A percentile compares a stretch with the other conserved stretches of the same genome.
phyloP scores from a whole-genome alignment of 2,113 vertebrate species.

The Trogon melanurus region DNA sequence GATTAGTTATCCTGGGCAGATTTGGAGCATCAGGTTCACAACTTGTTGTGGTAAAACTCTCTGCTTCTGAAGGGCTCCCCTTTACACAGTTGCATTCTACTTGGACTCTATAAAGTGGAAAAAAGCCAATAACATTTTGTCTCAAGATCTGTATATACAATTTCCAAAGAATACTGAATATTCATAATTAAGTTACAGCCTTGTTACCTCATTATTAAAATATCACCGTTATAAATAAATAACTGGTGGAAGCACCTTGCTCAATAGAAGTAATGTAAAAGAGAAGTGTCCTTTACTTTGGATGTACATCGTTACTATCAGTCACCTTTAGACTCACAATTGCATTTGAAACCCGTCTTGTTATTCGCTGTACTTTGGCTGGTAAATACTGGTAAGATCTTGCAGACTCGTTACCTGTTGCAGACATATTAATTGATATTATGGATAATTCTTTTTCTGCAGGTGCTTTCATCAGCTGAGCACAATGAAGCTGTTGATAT shows the following conservation, averaged over 20 bases:
- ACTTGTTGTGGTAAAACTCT: slow-evolving; percentile 90
- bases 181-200: background rate
- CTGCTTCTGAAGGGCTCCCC: slow-evolving; percentile 87
- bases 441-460: background rate
- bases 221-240: background rate
- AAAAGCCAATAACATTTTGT: background rate
- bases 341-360: background rate
- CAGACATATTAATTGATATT: background rate
- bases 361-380: background rate
- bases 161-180: background rate
- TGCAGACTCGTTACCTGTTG: background rate
- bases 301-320: background rate
- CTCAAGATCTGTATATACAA: background rate
- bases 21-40: slow-evolving; percentile 92
- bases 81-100: slow-evolving; percentile 87
- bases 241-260: background rate
- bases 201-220: background rate
- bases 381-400: background rate
- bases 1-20: slow-evolving; percentile 89
- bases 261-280: background rate
- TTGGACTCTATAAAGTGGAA: slow-evolving; percentile 82
- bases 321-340: background rate
- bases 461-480: background rate
- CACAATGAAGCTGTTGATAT: background rate
- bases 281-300: background rate